Evolutionary conservation across 2,888 invertebrate genomes (phyloP).

Genomic region (Neuroscelio doddi): DNA sequence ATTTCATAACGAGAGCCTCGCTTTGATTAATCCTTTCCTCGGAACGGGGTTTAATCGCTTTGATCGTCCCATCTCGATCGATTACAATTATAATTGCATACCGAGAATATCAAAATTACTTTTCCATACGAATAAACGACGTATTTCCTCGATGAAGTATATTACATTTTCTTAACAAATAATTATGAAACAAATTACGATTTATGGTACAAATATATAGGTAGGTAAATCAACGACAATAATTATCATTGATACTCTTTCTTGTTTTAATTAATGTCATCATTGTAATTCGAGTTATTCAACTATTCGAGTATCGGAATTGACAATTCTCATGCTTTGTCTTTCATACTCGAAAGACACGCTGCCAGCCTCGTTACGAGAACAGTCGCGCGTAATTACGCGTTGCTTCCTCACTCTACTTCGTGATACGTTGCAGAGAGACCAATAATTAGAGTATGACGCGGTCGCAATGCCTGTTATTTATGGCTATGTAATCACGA

Average conservation of each 20-base stretch:
- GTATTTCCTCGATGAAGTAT: too few species aligned
- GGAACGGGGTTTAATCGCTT: constrained; percentile 29
- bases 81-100: constrained; percentile 34
- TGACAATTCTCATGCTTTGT: constrained; percentile 25
- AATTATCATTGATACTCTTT: background rate
- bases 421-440: constrained; percentile 35
- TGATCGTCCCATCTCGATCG: constrained; percentile 28
- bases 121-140: too few species aligned
- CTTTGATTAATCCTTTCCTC: constrained; percentile 31
- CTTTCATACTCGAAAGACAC: constrained; percentile 33
- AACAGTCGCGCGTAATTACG: constrained; percentile 41
- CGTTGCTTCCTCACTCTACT: constrained; percentile 30
- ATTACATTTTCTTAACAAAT: too few species aligned
- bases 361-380: constrained; percentile 28
- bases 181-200: too few species aligned
- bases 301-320: constrained; percentile 26
- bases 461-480: constrained; percentile 52
- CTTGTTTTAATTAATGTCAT: background rate
- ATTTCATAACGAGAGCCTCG: constrained; percentile 7
- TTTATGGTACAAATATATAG: too few species aligned
- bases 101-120: too few species aligned
- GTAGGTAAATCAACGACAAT: background rate
- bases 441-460: constrained; percentile 53
- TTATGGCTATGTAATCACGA: constrained; percentile 52
- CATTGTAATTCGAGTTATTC: constrained; percentile 19